Evolutionary conservation across 2,113 vertebrate genomes (phyloP), one percentile per base, ranked within the genome.

Genomic region (Acrocephalus kingi): DNA sequence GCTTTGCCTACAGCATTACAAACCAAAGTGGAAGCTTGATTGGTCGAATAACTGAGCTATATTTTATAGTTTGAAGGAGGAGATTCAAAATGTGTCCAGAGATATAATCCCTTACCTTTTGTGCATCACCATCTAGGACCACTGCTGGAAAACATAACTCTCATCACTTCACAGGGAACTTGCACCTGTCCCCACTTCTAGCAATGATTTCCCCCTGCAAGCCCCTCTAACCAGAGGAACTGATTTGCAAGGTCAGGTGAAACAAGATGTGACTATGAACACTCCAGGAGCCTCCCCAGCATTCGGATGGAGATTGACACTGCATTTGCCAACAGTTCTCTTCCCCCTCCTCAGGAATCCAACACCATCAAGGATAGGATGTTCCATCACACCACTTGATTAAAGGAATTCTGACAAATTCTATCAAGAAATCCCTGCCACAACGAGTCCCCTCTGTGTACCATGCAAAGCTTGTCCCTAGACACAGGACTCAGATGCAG

Each of bases 361-460:
- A 88, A 22, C 33, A 66, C 28, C 17, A 15, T 35, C 49, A 66
- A 39, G 18, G 31, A 15, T 14, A 71, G 41, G 71, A 73, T 95
- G 59, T 7, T 89, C 7, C n/a, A 13, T 9, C 5, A 61, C 12
- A 28, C 20, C 5, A 4, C 28, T 31, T 58, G 35, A 45, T 37
- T 37, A 48, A 41, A 66, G 21, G 72, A 85, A 67, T 80, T 84
- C 73, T 74, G 43, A 25, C 43, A 55, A 43, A 30, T 59, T 71
- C 56, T 43, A 24, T 18, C 41, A 78, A 67, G 5, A 74, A 77
- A 74, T 25, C 51, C 66, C 45, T 49, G 33, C 22, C 31, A 30
- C 24, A n/a, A 7, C 0, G 1, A 71, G 35, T 51, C 11, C 13
- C 18, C 31, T 41, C 7, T 55, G 62, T 46, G 35, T 64, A 43